phyloP scores from a whole-genome alignment of 2,113 vertebrate genomes.

The Anthoscopus minutus region DNA sequence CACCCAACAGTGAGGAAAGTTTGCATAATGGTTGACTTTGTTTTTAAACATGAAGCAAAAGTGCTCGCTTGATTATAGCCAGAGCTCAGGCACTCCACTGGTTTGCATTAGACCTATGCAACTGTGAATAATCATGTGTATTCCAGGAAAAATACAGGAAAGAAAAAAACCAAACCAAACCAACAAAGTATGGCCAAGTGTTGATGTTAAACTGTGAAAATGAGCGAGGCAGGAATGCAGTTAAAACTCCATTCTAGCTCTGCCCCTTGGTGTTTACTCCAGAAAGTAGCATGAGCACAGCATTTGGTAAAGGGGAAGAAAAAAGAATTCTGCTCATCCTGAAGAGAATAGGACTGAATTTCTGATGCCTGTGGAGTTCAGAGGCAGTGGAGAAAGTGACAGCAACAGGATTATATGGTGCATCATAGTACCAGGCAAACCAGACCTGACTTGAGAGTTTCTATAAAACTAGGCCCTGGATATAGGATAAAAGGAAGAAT shows the following conservation, averaged over 20 bases:
- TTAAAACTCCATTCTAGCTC: neutral
- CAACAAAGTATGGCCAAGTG: neutral
- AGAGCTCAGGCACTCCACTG: neutral
- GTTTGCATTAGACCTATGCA: neutral
- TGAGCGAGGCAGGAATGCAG: neutral
- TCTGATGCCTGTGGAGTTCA: neutral
- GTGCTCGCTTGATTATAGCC: neutral
- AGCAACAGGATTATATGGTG: neutral
- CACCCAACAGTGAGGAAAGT: neutral
- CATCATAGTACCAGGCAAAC: neutral
- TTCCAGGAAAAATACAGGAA: neutral
- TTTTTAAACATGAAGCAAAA: neutral
- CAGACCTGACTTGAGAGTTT: neutral
- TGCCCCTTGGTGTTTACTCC: neutral
- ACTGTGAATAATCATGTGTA: neutral
- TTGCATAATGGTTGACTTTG: neutral
- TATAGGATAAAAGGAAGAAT: neutral
- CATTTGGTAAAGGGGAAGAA: neutral
- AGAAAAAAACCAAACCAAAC: neutral
- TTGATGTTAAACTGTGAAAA: neutral
- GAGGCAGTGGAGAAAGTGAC: neutral
- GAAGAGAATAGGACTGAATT: neutral
- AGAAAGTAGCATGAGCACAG: neutral
- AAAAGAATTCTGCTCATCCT: neutral
- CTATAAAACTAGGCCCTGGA: neutral